Evolutionary conservation across 35 echinoderm and acorn worm genomes (phyloP).

Genomic region (Anneissia japonica): DNA sequence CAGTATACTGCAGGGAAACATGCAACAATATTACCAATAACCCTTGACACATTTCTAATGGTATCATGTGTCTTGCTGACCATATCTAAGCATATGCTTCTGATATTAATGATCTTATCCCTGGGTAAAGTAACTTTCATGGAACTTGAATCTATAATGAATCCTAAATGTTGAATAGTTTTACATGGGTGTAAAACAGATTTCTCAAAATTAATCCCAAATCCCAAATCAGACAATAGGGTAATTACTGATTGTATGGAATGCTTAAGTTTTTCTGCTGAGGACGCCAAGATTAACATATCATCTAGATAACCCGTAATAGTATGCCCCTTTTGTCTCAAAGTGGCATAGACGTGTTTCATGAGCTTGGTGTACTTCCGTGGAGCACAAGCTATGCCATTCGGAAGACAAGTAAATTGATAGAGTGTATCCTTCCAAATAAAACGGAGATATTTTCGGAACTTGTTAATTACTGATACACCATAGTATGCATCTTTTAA

Average conservation of each 20-base stretch:
- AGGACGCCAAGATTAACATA: neutral
- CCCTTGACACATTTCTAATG: constrained; percentile 20
- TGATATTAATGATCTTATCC: constrained; percentile 23
- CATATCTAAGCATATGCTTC: constrained; percentile 8
- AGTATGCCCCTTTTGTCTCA: neutral
- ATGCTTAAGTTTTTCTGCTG: constrained; percentile 25
- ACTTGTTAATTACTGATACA: constrained; percentile 32
- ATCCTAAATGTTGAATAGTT: constrained; percentile 23
- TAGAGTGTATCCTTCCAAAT: constrained; percentile 28
- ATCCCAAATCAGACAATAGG: constrained; percentile 28
- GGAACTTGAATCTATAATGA: constrained; percentile 33
- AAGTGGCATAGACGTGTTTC: constrained; percentile 33
- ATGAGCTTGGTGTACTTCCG: constrained; percentile 51
- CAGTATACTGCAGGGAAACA: constrained; percentile 25
- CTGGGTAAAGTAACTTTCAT: constrained; percentile 27
- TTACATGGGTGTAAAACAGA: constrained; percentile 25
- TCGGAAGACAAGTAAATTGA: constrained; percentile 47
- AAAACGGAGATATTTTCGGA: constrained; percentile 50
- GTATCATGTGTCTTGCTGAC: neutral
- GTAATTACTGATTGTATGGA: neutral
- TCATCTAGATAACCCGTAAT: constrained; percentile 37
- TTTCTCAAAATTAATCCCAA: constrained; percentile 35
- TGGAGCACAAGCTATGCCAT: constrained; percentile 46
- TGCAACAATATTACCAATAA: constrained; percentile 32
- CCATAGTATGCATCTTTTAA: constrained; percentile 68